Percentiles rank a stretch among this genome's conserved stretches.
phyloP scores from a whole-genome alignment of 2,113 vertebrate genomes.

The Boulengeromyrus knoepffleri region DNA sequence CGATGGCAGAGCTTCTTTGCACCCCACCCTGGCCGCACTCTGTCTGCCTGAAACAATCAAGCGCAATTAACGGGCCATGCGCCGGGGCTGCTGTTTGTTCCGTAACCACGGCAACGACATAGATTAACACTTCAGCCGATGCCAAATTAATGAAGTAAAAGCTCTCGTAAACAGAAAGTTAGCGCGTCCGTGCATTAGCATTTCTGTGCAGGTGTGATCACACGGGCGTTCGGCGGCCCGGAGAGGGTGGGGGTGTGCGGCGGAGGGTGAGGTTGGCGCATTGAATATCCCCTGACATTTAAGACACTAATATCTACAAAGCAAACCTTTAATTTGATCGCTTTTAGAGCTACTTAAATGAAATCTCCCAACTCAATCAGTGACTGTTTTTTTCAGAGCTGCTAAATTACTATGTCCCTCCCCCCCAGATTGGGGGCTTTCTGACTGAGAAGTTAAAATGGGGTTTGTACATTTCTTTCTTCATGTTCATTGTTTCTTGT shows the following conservation, averaged over 20 bases:
- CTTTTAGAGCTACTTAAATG: slow-evolving; percentile 75
- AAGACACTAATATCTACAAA: slow-evolving; percentile 72
- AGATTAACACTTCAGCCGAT: slow-evolving; percentile 62
- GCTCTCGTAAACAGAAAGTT: slow-evolving; percentile 66
- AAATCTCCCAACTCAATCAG: slow-evolving; percentile 61
- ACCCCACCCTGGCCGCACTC: neutral
- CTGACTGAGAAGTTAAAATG: slow-evolving; percentile 53
- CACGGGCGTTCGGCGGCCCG: slow-evolving; percentile 45
- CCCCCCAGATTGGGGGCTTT: slow-evolving; percentile 53
- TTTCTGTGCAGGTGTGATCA: slow-evolving; percentile 65
- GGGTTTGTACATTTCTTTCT: slow-evolving; percentile 14
- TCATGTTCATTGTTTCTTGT: slow-evolving; percentile 9
- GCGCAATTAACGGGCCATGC: slow-evolving; percentile 72
- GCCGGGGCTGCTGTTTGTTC: slow-evolving; percentile 67
- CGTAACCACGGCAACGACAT: slow-evolving; percentile 71
- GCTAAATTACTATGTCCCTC: slow-evolving; percentile 69
- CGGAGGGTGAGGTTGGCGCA: slow-evolving; percentile 10
- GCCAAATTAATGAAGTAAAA: slow-evolving; percentile 57
- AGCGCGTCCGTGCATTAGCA: slow-evolving; percentile 57
- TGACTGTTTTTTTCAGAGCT: slow-evolving; percentile 60
- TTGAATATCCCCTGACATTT: slow-evolving; percentile 68
- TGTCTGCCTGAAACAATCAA: slow-evolving; percentile 58
- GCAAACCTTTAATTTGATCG: slow-evolving; percentile 78
- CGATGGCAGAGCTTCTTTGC: neutral
- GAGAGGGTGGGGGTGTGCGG: neutral